Evolutionary conservation across 1,140 invertebrate species (phyloP), one percentile per base, ranked within the genome.

Genomic region (Neoseiulus cucumeris): DNA sequence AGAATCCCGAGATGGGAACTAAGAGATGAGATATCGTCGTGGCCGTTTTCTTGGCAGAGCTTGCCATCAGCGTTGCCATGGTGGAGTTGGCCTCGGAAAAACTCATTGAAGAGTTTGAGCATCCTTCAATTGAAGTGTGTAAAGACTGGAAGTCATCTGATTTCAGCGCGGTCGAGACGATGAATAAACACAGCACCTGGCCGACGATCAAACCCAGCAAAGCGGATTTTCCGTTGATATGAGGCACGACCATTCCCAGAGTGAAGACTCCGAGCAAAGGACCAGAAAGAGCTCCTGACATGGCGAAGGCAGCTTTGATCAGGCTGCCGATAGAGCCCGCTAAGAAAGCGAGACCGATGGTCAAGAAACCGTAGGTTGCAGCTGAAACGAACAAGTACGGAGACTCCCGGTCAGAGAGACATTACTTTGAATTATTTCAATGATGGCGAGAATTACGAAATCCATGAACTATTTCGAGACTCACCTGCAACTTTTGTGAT

Each of bases 241-340:
- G 51, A 4, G 51, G 51, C 22, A 59, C 12, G 9, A 84, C 79
- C 83, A 89, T 86, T 66, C 87, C 87, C 1, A 88, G 74, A 0
- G 85, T 83, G 71, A 89, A 89, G n/a, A 89, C 73, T 0, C 83
- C 86, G 20, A 89, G 73, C 28, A 89, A 73, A 1, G 87, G 87
- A 14, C 87, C 87, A 7, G 87, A 86, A 30, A 89, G 79, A n/a
- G 87, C 81, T 22, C 86, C 86, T 71, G 87, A 87, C 67, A 89
- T 84, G 1, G 85, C 86, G 20, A 89, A 74, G 7, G 84, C 81
- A 1, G 82, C 81, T 77, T 88, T 80, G 5, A 89, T 75, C 9
- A 91, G 73, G 2, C 84, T 84, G 1, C 84, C 85, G 30, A 90
- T 75, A 33, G 80, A 75, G 68, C 86, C 81, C 2, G 84, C 83